These are phyloP conservation scores for Syngnathus acus DNA, from an alignment of 2,797 vertebrate species.

Conservation along the genomic window DNA sequence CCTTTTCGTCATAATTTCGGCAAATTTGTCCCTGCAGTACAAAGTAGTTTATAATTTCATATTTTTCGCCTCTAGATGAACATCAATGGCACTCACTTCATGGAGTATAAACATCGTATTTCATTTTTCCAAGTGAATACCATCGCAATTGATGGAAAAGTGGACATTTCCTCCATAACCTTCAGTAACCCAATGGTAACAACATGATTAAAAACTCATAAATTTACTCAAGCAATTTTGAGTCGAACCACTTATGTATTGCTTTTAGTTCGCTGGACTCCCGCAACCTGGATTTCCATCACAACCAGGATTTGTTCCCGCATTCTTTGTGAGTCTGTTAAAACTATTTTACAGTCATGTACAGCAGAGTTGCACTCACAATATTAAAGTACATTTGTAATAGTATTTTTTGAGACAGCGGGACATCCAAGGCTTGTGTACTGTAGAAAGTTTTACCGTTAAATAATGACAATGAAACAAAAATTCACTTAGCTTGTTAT, in stretches of 20 bases:
- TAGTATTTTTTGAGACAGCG: too few species aligned
- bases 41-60: not conserved
- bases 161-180: constrained; percentile 62
- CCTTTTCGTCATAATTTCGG: not conserved
- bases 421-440: too few species aligned
- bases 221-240: not conserved
- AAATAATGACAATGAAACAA: not conserved
- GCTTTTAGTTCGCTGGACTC: constrained; percentile 21
- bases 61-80: constrained; percentile 56
- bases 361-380: not conserved
- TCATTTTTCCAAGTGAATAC: constrained; percentile 62
- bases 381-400: not conserved
- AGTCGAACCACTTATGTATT: not conserved
- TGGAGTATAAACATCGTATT: constrained; percentile 71
- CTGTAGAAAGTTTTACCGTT: not conserved
- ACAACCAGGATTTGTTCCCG: constrained; percentile 16
- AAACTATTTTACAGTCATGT: not conserved
- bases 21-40: not conserved
- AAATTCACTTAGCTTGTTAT: not conserved
- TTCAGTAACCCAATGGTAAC: constrained; percentile 65
- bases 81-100: constrained; percentile 61
- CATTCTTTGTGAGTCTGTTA: constrained; percentile 42
- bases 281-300: constrained; percentile 19
- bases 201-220: not conserved
- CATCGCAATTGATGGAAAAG: constrained; percentile 54